Evolutionary conservation across 1,140 invertebrate species (phyloP), one percentile per base, ranked within the genome.

Genomic region (Drosophila simulans): DNA sequence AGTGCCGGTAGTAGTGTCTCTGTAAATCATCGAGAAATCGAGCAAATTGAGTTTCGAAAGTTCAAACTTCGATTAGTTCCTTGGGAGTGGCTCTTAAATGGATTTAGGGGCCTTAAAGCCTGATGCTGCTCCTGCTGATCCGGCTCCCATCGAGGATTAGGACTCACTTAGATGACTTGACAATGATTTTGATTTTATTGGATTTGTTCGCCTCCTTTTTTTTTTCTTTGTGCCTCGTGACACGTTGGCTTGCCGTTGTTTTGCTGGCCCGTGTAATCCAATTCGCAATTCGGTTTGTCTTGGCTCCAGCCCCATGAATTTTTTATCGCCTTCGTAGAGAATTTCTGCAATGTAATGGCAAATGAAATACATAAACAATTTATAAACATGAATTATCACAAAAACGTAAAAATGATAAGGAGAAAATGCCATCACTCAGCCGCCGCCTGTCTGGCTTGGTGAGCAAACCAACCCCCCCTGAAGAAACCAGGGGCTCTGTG

Each of bases 331-430:
- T 12, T 48, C 15, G 5, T 22, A 11, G 1, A 43, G 37, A 43
- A 48, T 74, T 82, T 86, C 27, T 88, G 83, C 83, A 49, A 27
- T 68, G 83, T 88, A 88, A 82, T 54, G 83, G 78, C 63, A 86
- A 88, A 86, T 82, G 83, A 75, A 82, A 86, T 52, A 69, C 70
- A 86, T 88, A 75, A 86, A 86, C 83, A 86, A 86, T 88, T 86
- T 86, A 88, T 88, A 82, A 86, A 82, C 58, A 68, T 88, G 82
- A 85, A 81, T 86, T 86, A 85, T 81, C 58, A 85, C 64, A 86
- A 80, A 84, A 86, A 86, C 65, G 75, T 79, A 79, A 69, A 79
- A 79, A 88, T 88, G 79, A 88, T 88, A 79, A 79, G 74, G 65
- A 66, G 71, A 62, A 79, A 82, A 76, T 78, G 65, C 68, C 68